phyloP scores from a whole-genome alignment of 2,113 vertebrate genomes.

The Podiceps cristatus region DNA sequence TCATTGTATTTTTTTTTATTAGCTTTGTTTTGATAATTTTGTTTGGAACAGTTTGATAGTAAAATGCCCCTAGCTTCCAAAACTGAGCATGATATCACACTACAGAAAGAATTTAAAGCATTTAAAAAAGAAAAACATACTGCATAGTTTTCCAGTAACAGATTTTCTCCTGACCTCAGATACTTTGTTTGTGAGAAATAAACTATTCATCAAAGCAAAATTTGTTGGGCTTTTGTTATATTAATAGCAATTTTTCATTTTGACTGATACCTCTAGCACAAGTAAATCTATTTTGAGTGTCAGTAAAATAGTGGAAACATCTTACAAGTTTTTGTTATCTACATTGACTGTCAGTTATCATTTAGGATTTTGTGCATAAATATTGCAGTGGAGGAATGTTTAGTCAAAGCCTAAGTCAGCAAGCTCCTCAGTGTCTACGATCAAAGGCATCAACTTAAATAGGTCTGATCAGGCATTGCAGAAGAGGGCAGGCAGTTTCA shows the following conservation, averaged over 20 bases:
- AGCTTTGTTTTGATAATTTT: constrained; percentile 65
- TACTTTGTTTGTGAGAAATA: constrained; percentile 44
- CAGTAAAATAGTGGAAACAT: neutral
- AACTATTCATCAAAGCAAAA: constrained; percentile 32
- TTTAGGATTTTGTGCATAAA: constrained; percentile 66
- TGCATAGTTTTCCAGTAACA: neutral
- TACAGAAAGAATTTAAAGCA: neutral
- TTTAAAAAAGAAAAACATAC: neutral
- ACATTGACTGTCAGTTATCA: constrained; percentile 74
- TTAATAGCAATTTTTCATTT: constrained; percentile 14
- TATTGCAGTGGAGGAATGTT: constrained; percentile 69
- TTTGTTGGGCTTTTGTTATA: neutral
- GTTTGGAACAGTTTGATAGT: constrained; percentile 28
- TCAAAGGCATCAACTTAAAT: constrained; percentile 82
- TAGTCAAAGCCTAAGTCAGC: constrained; percentile 67
- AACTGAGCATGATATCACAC: constrained; percentile 6
- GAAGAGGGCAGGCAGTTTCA: constrained; percentile 67
- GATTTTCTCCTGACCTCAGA: neutral
- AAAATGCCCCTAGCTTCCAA: constrained; percentile 57
- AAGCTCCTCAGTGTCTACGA: constrained; percentile 66
- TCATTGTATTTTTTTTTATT: constrained; percentile 40
- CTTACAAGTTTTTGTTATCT: constrained; percentile 61
- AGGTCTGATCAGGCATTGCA: constrained; percentile 75
- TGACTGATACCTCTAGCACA: neutral
- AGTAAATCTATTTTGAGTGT: constrained; percentile 7